Percentiles rank a stretch among this genome's conserved stretches.
Evolutionary conservation across 2,113 vertebrate genomes (phyloP).

Genomic region (Setophaga petechia): DNA sequence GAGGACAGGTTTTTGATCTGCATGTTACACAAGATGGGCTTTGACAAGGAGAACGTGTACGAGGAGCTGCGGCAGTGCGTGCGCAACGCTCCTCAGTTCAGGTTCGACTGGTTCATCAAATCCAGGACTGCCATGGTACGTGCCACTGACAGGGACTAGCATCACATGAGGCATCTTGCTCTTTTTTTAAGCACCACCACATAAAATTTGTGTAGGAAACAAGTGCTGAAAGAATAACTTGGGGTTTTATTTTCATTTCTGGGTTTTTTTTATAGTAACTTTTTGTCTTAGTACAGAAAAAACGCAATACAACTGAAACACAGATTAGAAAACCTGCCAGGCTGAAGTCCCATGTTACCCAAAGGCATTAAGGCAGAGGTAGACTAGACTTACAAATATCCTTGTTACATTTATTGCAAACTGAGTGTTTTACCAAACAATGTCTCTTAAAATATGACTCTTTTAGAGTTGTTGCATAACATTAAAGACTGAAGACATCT

Average conservation of each 20-base stretch:
- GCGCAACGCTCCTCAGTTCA: conserved; percentile 87
- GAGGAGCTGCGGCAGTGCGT: conserved; percentile 89
- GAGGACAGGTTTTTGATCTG: conserved; percentile 90
- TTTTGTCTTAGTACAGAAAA: neutral
- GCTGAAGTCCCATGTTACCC: neutral
- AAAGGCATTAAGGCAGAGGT: conserved; percentile 2
- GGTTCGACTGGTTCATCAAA: conserved; percentile 93
- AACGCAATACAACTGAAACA: neutral
- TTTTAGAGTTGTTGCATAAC: neutral
- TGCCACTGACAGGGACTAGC: neutral
- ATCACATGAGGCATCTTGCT: neutral
- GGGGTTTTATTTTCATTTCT: neutral
- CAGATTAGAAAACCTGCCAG: neutral
- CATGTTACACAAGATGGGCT: conserved; percentile 92
- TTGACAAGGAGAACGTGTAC: conserved; percentile 89
- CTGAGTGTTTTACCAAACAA: neutral
- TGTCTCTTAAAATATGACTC: neutral
- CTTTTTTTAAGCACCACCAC: neutral
- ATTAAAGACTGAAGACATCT: neutral
- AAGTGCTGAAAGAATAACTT: neutral
- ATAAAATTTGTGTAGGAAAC: neutral
- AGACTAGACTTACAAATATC: neutral
- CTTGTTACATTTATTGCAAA: neutral
- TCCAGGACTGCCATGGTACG: conserved; percentile 90
- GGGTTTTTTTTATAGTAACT: neutral